phyloP scores from a whole-genome alignment of 1,140 invertebrate genomes.

The Probaryconus sp. region DNA sequence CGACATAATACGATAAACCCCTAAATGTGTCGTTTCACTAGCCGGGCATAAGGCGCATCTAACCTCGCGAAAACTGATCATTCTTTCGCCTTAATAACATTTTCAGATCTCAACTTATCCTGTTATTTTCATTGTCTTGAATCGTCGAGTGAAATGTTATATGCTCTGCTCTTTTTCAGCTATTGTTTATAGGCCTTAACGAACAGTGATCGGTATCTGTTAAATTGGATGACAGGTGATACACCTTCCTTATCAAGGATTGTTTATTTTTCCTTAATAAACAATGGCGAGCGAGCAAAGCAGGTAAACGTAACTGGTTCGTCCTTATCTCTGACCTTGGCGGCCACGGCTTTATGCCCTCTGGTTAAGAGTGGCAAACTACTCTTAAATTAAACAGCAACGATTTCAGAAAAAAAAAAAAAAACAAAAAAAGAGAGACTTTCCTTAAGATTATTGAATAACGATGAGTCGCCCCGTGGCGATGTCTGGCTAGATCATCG shows the following conservation, averaged over 20 bases:
- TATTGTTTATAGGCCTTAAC: too few species aligned
- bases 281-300: slow-evolving; percentile 13
- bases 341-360: slow-evolving; percentile 22
- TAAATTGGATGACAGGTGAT: too few species aligned
- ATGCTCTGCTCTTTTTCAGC: too few species aligned
- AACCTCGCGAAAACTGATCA: slow-evolving; percentile 45
- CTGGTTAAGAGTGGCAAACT: slow-evolving; percentile 31
- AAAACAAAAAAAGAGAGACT: slow-evolving; percentile 16
- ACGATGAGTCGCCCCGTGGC: slow-evolving; percentile 62
- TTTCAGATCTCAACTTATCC: too few species aligned
- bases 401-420: slow-evolving; percentile 15
- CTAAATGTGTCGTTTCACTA: slow-evolving; percentile 63
- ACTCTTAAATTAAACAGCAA: slow-evolving; percentile 42
- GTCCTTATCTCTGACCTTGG: slow-evolving; percentile 44
- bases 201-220: too few species aligned
- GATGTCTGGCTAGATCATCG: slow-evolving; percentile 58
- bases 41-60: slow-evolving; percentile 37
- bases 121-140: too few species aligned
- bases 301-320: too few species aligned
- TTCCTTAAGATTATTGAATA: slow-evolving; percentile 67
- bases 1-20: slow-evolving; percentile 77
- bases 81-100: slow-evolving; percentile 38
- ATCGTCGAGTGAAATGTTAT: slow-evolving; percentile 5
- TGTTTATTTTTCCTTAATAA: too few species aligned
- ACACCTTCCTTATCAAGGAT: too few species aligned